Percentiles rank a stretch among this genome's conserved stretches.
phyloP scores from a whole-genome alignment of 2,797 vertebrate species.

The Onychomys arenicola region DNA sequence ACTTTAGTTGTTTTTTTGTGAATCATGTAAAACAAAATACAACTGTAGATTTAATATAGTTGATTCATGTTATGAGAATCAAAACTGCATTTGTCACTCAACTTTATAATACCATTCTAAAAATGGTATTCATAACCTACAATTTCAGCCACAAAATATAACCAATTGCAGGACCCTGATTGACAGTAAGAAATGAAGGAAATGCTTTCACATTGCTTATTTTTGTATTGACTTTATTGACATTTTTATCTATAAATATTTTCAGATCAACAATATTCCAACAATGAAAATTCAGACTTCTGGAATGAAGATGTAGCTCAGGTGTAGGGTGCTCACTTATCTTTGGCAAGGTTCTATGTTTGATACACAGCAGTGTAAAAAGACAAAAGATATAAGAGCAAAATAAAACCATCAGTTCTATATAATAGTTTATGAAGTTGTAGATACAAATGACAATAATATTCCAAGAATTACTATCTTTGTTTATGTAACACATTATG shows the following conservation, averaged over 20 bases:
- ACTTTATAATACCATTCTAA: background rate
- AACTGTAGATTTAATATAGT: background rate
- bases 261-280: slow-evolving; percentile 4
- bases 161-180: background rate
- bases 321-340: background rate
- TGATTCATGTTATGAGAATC: background rate
- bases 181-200: background rate
- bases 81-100: background rate
- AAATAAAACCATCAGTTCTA: background rate
- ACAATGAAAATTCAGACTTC: background rate
- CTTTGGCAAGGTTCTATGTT: background rate
- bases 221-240: background rate
- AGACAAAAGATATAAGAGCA: background rate
- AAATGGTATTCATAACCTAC: background rate
- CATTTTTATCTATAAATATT: background rate
- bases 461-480: background rate
- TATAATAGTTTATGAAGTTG: background rate
- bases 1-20: background rate
- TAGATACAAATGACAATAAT: background rate
- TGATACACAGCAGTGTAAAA: background rate
- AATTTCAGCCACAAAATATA: background rate
- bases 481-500: background rate
- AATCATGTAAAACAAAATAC: background rate
- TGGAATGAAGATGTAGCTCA: background rate
- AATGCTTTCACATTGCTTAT: background rate